These are phyloP conservation scores for Magallana nippona DNA, from an alignment of 2,888 invertebrate species.

Conservation along the genomic window DNA sequence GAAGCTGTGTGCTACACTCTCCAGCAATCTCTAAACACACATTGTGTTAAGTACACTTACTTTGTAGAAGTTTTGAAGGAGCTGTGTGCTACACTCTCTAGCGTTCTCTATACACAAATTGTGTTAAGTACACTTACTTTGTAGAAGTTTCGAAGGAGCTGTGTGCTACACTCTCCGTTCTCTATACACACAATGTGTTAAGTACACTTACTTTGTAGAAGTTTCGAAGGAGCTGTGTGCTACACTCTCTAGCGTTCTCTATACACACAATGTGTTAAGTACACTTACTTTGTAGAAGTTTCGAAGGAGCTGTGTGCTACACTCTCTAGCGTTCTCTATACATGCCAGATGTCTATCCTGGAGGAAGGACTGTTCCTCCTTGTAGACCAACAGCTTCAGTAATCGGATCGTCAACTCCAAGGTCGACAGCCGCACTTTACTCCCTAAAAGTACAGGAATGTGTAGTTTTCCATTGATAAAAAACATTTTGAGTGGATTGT, in stretches of 20 bases:
- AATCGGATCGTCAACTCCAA: slow-evolving; percentile 92
- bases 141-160: too few species aligned
- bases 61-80: too few species aligned
- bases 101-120: too few species aligned
- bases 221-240: slow-evolving; percentile 91
- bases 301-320: slow-evolving; percentile 90
- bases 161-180: too few species aligned
- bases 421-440: slow-evolving; percentile 94
- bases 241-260: slow-evolving; percentile 88
- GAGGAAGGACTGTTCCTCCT: slow-evolving; percentile 82
- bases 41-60: too few species aligned
- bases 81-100: too few species aligned
- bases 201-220: slow-evolving; percentile 88
- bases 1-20: too few species aligned
- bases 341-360: slow-evolving; percentile 86
- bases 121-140: too few species aligned
- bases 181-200: too few species aligned
- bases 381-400: slow-evolving; percentile 85
- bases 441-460: slow-evolving; percentile 82
- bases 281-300: slow-evolving; percentile 91
- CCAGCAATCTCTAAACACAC: too few species aligned
- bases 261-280: slow-evolving; percentile 81
- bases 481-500: too few species aligned
- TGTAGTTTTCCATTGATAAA: too few species aligned
- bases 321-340: slow-evolving; percentile 87